Conservation (phyloP, 1,140 invertebrate genomes). For the Melipona quadrifasciata region DNA sequence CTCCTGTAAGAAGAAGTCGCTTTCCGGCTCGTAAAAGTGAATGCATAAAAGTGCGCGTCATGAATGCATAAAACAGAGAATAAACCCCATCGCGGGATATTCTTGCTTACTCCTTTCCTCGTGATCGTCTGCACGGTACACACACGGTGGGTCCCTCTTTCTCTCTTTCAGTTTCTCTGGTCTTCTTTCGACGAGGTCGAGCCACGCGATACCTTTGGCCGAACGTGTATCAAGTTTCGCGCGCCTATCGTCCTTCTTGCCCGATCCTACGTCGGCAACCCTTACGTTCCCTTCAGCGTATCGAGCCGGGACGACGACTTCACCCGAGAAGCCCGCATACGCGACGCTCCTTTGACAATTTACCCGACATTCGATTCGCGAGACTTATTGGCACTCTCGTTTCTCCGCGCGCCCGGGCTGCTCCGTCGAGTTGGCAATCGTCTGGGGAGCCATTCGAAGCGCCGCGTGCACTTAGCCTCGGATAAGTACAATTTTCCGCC, state of each 20-base stretch:
- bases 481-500: slow-evolving; percentile 37
- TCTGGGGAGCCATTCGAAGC: background rate
- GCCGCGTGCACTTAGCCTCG: slow-evolving; percentile 36
- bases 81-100: slow-evolving; percentile 63
- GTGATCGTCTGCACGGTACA: background rate
- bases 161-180: background rate
- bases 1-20: slow-evolving; percentile 65
- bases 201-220: slow-evolving; percentile 7
- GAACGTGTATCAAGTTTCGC: slow-evolving; percentile 48
- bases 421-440: background rate
- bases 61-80: slow-evolving; percentile 71
- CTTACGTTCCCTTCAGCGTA: background rate
- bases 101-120: slow-evolving; percentile 43
- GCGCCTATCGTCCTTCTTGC: slow-evolving; percentile 27
- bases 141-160: background rate
- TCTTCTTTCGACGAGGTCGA: background rate
- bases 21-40: slow-evolving; percentile 69
- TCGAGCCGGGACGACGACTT: slow-evolving; percentile 1
- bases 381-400: slow-evolving; percentile 58
- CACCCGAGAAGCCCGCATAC: slow-evolving; percentile 18
- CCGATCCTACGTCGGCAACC: background rate
- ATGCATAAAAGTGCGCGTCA: slow-evolving; percentile 71
- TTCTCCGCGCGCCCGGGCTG: slow-evolving; percentile 5
- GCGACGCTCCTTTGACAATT: slow-evolving; percentile 54
- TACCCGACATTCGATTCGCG: slow-evolving; percentile 51